phyloP scores from a whole-genome alignment of 2,797 vertebrate species.

The Numenius phaeopus region DNA sequence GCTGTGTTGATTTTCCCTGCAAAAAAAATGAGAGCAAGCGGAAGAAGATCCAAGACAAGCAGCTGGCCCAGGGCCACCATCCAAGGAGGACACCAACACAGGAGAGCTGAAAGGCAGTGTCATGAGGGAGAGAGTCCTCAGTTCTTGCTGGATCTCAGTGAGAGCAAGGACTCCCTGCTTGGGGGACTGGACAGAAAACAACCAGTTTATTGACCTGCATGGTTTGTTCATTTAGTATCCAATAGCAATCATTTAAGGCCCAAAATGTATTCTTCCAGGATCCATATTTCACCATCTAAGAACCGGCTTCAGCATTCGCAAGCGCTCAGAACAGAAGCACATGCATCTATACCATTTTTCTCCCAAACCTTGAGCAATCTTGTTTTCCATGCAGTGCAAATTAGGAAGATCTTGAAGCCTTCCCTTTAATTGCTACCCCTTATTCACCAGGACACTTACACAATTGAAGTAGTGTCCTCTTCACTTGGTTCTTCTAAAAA shows the following conservation, averaged over 20 bases:
- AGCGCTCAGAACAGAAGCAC: background rate
- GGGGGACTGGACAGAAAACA: background rate
- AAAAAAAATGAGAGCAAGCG: background rate
- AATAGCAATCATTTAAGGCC: background rate
- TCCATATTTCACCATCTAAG: background rate
- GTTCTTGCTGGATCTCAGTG: background rate
- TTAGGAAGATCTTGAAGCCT: background rate
- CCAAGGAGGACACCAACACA: background rate
- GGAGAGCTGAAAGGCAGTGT: background rate
- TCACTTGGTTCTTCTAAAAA: background rate
- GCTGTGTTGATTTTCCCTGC: background rate
- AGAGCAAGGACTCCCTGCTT: background rate
- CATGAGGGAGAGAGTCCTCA: background rate
- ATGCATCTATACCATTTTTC: background rate
- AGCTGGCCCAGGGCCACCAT: background rate
- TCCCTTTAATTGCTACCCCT: background rate
- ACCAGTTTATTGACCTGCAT: background rate
- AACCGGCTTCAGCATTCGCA: background rate
- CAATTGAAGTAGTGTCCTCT: rapidly evolving
- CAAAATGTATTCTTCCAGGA: background rate
- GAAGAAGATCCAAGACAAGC: background rate
- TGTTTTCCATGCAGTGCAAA: background rate
- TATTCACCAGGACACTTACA: background rate
- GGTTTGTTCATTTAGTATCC: background rate
- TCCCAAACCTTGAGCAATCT: background rate